Percentiles rank a stretch among this genome's conserved stretches.
Evolutionary conservation across 1,140 invertebrate genomes (phyloP).

Genomic region (Pentalonia nigronervosa): DNA sequence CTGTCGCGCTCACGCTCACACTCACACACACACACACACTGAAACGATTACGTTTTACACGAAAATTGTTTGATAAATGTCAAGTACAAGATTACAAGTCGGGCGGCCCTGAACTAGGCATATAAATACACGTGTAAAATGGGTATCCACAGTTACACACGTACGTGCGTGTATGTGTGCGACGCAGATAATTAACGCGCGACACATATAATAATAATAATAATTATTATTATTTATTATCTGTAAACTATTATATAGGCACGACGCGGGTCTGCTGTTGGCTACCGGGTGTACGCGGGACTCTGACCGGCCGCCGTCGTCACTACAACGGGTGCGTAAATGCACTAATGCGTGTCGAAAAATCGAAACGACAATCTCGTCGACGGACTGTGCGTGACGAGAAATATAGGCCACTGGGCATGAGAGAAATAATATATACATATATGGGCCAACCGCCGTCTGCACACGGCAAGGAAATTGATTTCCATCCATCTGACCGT

Average conservation of each 20-base stretch:
- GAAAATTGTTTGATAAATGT: conserved; percentile 55
- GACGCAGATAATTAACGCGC: background rate
- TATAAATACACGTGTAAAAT: background rate
- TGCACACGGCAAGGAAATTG: background rate
- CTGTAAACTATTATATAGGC: background rate
- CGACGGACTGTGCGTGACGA: background rate
- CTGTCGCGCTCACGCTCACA: background rate
- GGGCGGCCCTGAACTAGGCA: conserved; percentile 47
- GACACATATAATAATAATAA: background rate
- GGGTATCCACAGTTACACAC: background rate
- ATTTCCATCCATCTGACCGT: background rate
- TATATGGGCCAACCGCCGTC: too few relatives aligned
- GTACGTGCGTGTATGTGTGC: background rate
- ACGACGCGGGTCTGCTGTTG: background rate
- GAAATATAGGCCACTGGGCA: background rate
- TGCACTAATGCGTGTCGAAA: conserved; percentile 3
- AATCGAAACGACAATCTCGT: background rate
- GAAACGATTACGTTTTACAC: conserved; percentile 50
- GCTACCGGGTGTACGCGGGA: background rate
- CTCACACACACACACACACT: background rate
- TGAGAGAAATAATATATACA: background rate
- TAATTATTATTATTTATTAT: background rate
- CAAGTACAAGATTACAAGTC: conserved; percentile 54
- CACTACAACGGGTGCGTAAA: background rate
- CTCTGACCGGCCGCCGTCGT: background rate